phyloP scores from a whole-genome alignment of 2,113 vertebrate species.

The Entelurus aequoreus region DNA sequence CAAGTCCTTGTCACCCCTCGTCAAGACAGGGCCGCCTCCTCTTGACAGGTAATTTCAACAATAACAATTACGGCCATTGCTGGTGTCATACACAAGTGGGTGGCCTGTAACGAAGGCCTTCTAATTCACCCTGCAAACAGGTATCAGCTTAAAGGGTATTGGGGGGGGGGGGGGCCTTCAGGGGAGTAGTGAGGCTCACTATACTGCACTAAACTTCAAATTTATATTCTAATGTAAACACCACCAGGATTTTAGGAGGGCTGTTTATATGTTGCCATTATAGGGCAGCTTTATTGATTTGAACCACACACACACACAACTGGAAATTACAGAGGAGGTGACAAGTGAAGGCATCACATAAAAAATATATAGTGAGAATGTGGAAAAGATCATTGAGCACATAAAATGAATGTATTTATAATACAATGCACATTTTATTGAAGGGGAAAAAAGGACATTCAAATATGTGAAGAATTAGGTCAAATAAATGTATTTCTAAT shows the following conservation, averaged over 20 bases:
- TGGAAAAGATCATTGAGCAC: neutral
- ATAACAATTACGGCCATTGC: slow-evolving; percentile 99
- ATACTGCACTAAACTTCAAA: neutral
- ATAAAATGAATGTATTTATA: too few species aligned
- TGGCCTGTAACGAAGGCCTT: slow-evolving; percentile 86
- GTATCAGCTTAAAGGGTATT: slow-evolving; percentile 69
- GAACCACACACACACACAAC: slow-evolving; percentile 5
- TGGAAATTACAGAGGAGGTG: slow-evolving; percentile 33
- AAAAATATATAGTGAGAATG: slow-evolving; percentile 19
- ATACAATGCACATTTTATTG: too few species aligned
- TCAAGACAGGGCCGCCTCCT: slow-evolving; percentile 86
- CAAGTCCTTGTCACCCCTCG: slow-evolving; percentile 88
- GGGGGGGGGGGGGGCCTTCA: slow-evolving; percentile 47
- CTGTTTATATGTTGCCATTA: too few species aligned
- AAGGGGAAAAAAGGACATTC: too few species aligned
- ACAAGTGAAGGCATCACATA: slow-evolving; percentile 5
- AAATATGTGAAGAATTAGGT: too few species aligned
- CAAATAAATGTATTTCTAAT: too few species aligned
- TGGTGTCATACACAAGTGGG: slow-evolving; percentile 99
- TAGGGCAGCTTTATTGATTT: slow-evolving; percentile 33
- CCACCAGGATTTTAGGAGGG: too few species aligned
- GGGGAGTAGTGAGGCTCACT: neutral
- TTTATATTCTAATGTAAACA: too few species aligned
- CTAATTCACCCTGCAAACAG: slow-evolving; percentile 83
- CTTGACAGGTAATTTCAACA: slow-evolving; percentile 99